These are phyloP conservation scores for Notolepis coatsorum DNA, from an alignment of 2,797 vertebrate genomes.

Conservation along the genomic window DNA sequence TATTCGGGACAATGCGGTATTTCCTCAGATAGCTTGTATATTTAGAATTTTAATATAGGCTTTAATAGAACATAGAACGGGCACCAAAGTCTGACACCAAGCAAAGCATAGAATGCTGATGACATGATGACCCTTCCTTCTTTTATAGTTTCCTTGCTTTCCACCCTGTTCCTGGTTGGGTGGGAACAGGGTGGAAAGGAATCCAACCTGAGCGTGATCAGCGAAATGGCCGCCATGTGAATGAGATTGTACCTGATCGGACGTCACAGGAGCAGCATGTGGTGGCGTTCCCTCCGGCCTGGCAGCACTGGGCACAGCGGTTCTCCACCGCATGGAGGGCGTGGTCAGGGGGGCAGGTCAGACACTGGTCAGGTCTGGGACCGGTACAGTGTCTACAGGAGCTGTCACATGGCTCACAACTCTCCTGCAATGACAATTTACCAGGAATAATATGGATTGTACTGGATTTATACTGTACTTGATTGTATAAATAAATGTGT, in stretches of 20 bases:
- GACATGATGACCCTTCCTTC: no score
- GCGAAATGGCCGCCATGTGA: background rate
- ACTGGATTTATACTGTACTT: no score
- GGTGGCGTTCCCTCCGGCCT: slow-evolving; percentile 52
- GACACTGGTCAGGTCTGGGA: slow-evolving; percentile 76
- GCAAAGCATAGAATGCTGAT: no score
- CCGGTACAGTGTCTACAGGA: slow-evolving; percentile 81
- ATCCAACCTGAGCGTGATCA: background rate
- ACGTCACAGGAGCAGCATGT: slow-evolving; percentile 82
- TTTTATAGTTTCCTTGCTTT: no score
- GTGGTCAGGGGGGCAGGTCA: slow-evolving; percentile 75
- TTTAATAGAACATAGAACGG: no score
- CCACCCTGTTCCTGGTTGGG: no score
- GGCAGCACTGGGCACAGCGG: slow-evolving; percentile 81
- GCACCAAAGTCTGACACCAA: no score
- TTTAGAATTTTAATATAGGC: no score
- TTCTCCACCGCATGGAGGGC: slow-evolving; percentile 78
- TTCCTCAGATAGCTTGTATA: no score
- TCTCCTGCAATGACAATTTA: slow-evolving; percentile 60
- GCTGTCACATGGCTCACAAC: slow-evolving; percentile 76
- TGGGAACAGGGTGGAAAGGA: background rate
- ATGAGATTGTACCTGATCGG: slow-evolving; percentile 72
- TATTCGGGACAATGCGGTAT: no score
- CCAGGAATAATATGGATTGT: background rate
- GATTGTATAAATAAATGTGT: no score